Conservation (phyloP, 2,888 invertebrate genomes). For the Microplitis deprimator region DNA sequence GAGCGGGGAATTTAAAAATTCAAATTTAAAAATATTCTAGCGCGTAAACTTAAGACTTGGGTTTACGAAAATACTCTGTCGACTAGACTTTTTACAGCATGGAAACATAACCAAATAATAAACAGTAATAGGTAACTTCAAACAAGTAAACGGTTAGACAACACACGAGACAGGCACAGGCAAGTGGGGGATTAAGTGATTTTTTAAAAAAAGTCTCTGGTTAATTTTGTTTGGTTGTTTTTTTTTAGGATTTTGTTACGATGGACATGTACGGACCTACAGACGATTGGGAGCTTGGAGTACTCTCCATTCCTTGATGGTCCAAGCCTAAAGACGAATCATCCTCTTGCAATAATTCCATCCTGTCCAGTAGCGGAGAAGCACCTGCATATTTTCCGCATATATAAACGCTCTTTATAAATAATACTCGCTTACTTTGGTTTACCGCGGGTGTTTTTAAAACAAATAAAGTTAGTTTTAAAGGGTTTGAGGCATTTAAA, state of each 20-base stretch:
- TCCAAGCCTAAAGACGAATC: conserved; percentile 69
- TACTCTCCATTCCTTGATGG: conserved; percentile 69
- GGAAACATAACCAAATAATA: conserved; percentile 43
- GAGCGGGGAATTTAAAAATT: too few species aligned
- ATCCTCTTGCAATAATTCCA: conserved; percentile 71
- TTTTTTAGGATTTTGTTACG: too few species aligned
- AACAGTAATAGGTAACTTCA: conserved; percentile 41
- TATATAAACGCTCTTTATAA: conserved; percentile 41
- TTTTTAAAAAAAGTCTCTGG: conserved; percentile 7
- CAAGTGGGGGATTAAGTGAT: conserved; percentile 44
- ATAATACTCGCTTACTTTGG: too few species aligned
- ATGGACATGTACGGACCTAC: conserved; percentile 67
- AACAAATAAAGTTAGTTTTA: too few species aligned
- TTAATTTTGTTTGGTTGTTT: too few species aligned
- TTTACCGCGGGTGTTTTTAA: too few species aligned
- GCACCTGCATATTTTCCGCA: conserved; percentile 65
- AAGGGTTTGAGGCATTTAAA: too few species aligned
- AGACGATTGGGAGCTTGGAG: conserved; percentile 68
- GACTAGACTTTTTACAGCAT: too few species aligned
- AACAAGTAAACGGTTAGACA: conserved; percentile 56
- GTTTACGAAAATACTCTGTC: too few species aligned
- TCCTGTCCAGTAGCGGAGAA: conserved; percentile 70
- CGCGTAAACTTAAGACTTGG: too few species aligned
- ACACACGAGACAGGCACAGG: conserved; percentile 60
- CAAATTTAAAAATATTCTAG: too few species aligned